These are phyloP conservation scores for Chaetodon trifascialis DNA, from an alignment of 2,113 vertebrate species.

Conservation along the genomic window DNA sequence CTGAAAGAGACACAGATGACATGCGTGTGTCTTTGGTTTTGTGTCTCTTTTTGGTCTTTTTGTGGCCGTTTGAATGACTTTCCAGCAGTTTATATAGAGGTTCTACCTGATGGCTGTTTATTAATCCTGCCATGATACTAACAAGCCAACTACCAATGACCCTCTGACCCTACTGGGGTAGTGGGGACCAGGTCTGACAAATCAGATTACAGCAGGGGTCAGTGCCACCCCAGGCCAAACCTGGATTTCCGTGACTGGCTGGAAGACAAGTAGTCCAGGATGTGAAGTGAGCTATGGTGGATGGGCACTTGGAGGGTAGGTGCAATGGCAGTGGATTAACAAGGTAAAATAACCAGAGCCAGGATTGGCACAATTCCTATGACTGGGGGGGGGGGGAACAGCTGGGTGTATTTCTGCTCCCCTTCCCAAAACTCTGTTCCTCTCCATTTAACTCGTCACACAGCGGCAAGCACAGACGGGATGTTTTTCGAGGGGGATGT, in stretches of 20 bases:
- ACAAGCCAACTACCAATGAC: background rate
- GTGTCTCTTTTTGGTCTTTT: no score
- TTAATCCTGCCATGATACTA: background rate
- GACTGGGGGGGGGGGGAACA: constrained; percentile 40
- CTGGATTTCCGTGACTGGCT: constrained; percentile 14
- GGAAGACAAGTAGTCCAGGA: constrained; percentile 18
- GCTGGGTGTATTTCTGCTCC: constrained; percentile 54
- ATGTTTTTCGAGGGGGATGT: constrained; percentile 56
- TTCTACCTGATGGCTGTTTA: background rate
- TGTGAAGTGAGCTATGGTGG: constrained; percentile 5
- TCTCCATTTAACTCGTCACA: constrained; percentile 64
- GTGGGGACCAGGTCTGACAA: background rate
- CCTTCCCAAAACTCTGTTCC: constrained; percentile 57
- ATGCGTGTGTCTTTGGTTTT: background rate
- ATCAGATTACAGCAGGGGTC: background rate
- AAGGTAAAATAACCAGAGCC: constrained; percentile 46
- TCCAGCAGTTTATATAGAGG: background rate
- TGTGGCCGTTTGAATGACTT: background rate
- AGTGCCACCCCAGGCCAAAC: background rate
- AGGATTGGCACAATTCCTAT: constrained; percentile 29
- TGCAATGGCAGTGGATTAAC: constrained; percentile 54
- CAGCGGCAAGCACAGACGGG: constrained; percentile 57
- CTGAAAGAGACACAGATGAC: background rate
- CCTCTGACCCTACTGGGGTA: background rate
- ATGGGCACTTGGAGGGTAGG: constrained; percentile 40